Evolutionary conservation across 2,797 vertebrate genomes (phyloP), one percentile per base, ranked within the genome.

Genomic region (Microctenopoma lineatum): DNA sequence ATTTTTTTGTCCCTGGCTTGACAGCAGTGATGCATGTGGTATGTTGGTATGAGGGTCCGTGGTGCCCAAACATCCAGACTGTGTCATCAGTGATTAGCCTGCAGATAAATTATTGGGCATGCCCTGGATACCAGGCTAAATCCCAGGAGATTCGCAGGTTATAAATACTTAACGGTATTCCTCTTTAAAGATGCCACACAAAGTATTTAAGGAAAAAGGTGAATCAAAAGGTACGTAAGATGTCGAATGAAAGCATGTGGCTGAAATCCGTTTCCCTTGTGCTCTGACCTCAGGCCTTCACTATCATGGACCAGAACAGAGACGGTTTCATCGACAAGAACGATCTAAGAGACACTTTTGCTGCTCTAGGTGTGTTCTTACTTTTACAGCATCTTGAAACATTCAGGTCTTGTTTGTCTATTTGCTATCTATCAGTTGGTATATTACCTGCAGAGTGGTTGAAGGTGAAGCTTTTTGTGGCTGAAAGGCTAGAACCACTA

Each of bases 261-360:
- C 56, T 36, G 38, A 11, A 39, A 29, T 46, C 50, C 66, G 48
- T 32, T 68, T 27, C 44, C 47, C 18, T 41, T 68, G 21, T 59
- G 36, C 47, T 38, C 36, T 76, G 50, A 61, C 52, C 21, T 57
- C 70, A 99, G 98, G 98, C 98, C 0, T 99, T 99, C 88, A 99
- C 97, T 32, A 98, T 99, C 90, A 99, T 99, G 97, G 98, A 99
- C 89, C 98, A 99, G 94, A 98, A 99, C 94, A 93, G 97, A 74
- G 98, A 99, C 0, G 98, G 98, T 16, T 98, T 99, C 90, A 98
- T 99, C 0, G 97, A 98, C 93, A 98, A 99, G 90, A 95, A 97
- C 0, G 98, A 99, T 45, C 94, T 99, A 74, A 94, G 97, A 73
- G 98, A 99, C 87, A 99, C 97, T 0, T 99, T 99, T 38, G 97